Base-by-base conservation (phyloP, 2,888 invertebrate species). In the Scaptomyza caliginosa region DNA sequence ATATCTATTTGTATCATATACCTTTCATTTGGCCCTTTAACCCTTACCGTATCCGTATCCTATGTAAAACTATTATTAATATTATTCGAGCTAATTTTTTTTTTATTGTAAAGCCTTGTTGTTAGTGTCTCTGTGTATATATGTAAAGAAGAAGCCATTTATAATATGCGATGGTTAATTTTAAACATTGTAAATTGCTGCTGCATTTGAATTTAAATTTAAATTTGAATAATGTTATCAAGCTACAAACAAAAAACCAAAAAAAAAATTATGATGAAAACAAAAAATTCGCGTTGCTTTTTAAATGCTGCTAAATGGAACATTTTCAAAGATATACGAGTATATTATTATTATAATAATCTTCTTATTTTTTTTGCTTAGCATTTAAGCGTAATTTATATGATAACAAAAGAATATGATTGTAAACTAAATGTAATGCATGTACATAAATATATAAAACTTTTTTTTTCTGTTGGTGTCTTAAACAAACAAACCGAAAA, bases 361-460 rank as follows among this genome's bases (percentile, higher is more conserved):
- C 38, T 32, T 7, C 13, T 13, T 10, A 19, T 49, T 26, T 48
- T 39, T 48, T 79, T 32, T 55, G 34, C 36, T 11, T 59, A 74
- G 46, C 51, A 13, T 10, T 21, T 77, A 77, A 84, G 64, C 55
- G 38, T 67, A 83, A 65, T 71, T 67, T 76, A 79, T 85, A 77
- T 74, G 60, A 48, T 62, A 67, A 42, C 43, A 24, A 42, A 43
- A 7, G 49, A 55, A 59, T 42, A 54, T 56, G 46, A 63, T 48
- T 74, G 71, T 64, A 68, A 74, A 69, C 60, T 73, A 64, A 86
- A 54, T 67, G 51, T 84, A 79, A 74, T 79, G 87, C 87, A 79
- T 79, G 85, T 79, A 84, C 17, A 86, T 86, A 79, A 68, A 55
- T 71, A 52, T 76, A 75, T 13, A 26, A 54, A 34, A 24, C 34